Evolutionary conservation across 2,888 invertebrate genomes (phyloP).

Genomic region (Pinctada fucata): DNA sequence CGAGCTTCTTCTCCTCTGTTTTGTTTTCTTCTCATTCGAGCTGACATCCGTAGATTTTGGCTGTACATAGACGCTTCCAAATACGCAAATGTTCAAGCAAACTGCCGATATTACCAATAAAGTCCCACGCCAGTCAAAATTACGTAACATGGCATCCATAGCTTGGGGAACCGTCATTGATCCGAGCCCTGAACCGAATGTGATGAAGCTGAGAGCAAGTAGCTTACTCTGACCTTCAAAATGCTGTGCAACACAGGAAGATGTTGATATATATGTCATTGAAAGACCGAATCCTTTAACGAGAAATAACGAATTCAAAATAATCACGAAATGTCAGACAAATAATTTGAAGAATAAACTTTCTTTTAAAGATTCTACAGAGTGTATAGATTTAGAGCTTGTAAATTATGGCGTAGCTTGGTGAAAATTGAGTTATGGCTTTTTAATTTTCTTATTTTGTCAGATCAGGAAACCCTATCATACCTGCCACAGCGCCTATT

Average conservation of each 20-base stretch:
- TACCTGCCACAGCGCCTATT: background rate
- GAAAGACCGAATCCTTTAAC: constrained; percentile 31
- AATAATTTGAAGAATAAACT: too few relatives aligned
- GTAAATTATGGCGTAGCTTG: too few relatives aligned
- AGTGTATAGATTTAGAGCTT: too few relatives aligned
- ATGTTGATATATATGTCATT: constrained; percentile 21
- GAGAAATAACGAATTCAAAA: too few relatives aligned
- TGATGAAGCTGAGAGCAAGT: constrained; percentile 18
- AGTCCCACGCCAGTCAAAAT: constrained; percentile 31
- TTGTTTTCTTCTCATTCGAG: background rate
- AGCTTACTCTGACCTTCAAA: constrained; percentile 27
- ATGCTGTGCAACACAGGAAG: constrained; percentile 28
- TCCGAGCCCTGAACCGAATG: constrained; percentile 30
- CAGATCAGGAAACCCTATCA: too few relatives aligned
- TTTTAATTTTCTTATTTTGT: too few relatives aligned
- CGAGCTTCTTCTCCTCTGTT: background rate
- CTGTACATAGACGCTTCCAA: background rate
- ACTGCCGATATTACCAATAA: constrained; percentile 27
- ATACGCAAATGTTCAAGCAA: constrained; percentile 13
- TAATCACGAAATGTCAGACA: too few relatives aligned
- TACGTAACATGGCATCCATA: constrained; percentile 3
- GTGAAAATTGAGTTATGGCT: too few relatives aligned
- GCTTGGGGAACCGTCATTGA: constrained; percentile 10
- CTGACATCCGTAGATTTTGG: background rate
- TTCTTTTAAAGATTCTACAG: too few relatives aligned